Percentiles rank a stretch among this genome's conserved stretches.
phyloP scores from a whole-genome alignment of 1,140 invertebrate genomes.

The Asbolus verrucosus region DNA sequence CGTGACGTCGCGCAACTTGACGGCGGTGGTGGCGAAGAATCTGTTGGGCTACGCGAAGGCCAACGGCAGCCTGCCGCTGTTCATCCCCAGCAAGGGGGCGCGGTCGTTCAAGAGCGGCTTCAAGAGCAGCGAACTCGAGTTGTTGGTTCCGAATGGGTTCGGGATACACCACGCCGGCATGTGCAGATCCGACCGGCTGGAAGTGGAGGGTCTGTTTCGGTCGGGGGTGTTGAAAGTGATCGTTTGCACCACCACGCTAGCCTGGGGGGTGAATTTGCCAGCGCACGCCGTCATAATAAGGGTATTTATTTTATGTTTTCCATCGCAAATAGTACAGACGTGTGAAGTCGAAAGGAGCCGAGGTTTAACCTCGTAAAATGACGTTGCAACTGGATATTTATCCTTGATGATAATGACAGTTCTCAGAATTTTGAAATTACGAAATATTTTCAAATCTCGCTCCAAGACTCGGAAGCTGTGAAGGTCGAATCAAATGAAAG shows the following conservation, averaged over 20 bases:
- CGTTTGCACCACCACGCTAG: conserved; percentile 97
- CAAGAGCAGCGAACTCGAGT: conserved; percentile 71
- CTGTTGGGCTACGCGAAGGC: conserved; percentile 66
- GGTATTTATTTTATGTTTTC: conserved; percentile 66
- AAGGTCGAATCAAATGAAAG: conserved; percentile 2
- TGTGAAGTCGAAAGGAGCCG: too few relatives aligned
- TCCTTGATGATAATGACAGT: too few relatives aligned
- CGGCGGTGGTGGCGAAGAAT: conserved; percentile 81
- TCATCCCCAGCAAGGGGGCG: conserved; percentile 74
- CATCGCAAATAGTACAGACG: not conserved
- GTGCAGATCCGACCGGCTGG: conserved; percentile 81
- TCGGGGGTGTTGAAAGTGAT: conserved; percentile 93
- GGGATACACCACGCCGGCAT: conserved; percentile 97
- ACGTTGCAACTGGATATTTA: too few relatives aligned
- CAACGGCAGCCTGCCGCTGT: conserved; percentile 77
- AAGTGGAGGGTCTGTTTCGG: conserved; percentile 89
- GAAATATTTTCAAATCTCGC: too few relatives aligned
- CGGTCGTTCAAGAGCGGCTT: conserved; percentile 61
- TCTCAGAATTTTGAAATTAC: too few relatives aligned
- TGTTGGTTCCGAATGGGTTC: conserved; percentile 90
- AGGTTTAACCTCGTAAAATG: too few relatives aligned
- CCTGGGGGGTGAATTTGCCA: conserved; percentile 99
- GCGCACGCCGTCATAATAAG: conserved; percentile 98
- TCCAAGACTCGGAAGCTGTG: too few relatives aligned
- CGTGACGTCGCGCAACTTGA: conserved; percentile 97